Evolutionary conservation across 1,140 invertebrate species (phyloP), one percentile per base, ranked within the genome.

Genomic region (Apis cerana): DNA sequence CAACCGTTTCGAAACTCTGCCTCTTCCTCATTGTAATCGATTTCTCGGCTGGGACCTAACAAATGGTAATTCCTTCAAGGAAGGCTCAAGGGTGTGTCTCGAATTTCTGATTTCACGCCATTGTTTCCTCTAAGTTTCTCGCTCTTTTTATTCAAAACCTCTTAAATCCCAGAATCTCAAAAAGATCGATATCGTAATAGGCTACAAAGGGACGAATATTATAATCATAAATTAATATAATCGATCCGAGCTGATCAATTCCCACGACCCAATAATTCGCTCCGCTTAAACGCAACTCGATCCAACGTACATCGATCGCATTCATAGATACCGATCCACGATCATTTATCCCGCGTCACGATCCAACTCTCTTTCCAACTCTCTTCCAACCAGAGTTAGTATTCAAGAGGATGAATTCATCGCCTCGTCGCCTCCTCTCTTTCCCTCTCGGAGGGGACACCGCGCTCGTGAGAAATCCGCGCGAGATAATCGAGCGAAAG

Each of bases 391-490:
- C 23, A 15, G 43, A 50, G 19, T 33, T 33, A 2, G 9, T 7
- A 7, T 17, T 15, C 11, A 4, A 15, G 33, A 59, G n/a, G 23
- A 70, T 52, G 52, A 48, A 58, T 58, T 48, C 64, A 58, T 5
- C 21, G 50, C 5, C 27, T 12, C 7, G 15, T 12, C 56, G 43
- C 50, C 23, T 15, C 33, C 21, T 68, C 50, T 27, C n/a, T 13
- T 17, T 67, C 43, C n/a, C 15, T 27, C 13, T 61, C 33, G 17
- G 27, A 17, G 33, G 70, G 33, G 33, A 43, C 33, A 43, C 33
- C 56, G 56, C 56, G 71, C 61, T 69, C 52, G 86, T 87, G 86
- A 83, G 85, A 87, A 86, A 74, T 86, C 15, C 52, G 23, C 21
- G 21, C 3, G 52, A 72, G 72, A 80, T 59, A 43, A 76, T 65